phyloP scores from a whole-genome alignment of 2,113 vertebrate species.

The Alosa alosa region DNA sequence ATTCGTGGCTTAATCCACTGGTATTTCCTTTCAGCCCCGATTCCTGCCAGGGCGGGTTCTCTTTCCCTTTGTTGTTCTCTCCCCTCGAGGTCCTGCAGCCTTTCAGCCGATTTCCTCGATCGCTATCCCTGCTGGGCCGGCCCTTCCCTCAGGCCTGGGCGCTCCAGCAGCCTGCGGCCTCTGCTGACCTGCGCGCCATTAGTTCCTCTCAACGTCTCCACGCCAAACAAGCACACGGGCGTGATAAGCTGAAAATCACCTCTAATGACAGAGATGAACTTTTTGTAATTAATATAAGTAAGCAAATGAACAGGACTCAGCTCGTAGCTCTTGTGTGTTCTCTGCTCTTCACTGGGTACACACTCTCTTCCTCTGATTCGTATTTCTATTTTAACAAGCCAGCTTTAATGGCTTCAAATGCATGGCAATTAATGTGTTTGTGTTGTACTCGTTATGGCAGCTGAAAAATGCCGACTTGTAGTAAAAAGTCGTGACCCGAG shows the following conservation, averaged over 20 bases:
- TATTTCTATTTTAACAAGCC: background rate
- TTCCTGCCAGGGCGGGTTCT: constrained; percentile 43
- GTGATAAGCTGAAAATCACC: background rate
- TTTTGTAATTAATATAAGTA: background rate
- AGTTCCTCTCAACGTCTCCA: background rate
- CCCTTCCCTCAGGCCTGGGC: constrained; percentile 6
- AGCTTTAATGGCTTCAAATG: background rate
- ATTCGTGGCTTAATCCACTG: constrained; percentile 41
- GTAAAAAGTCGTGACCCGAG: background rate
- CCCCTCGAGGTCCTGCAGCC: constrained; percentile 3
- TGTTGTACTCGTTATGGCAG: background rate
- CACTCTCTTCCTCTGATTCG: background rate
- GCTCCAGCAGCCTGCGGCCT: background rate
- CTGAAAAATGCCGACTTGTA: background rate
- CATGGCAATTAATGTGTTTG: background rate
- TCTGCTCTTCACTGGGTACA: background rate
- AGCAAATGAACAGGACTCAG: background rate
- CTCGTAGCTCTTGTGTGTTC: background rate
- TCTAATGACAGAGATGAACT: background rate
- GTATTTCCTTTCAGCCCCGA: constrained; percentile 49
- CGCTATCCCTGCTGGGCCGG: background rate
- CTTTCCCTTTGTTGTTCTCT: no score
- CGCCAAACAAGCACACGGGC: background rate
- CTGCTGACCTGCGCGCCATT: background rate
- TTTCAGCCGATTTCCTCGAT: no score